A percentile compares a stretch with the other conserved stretches of the same genome.
These are phyloP conservation scores for Rhadina sibilatrix DNA, from an alignment of 2,113 vertebrate genomes.

Conservation along the genomic window DNA sequence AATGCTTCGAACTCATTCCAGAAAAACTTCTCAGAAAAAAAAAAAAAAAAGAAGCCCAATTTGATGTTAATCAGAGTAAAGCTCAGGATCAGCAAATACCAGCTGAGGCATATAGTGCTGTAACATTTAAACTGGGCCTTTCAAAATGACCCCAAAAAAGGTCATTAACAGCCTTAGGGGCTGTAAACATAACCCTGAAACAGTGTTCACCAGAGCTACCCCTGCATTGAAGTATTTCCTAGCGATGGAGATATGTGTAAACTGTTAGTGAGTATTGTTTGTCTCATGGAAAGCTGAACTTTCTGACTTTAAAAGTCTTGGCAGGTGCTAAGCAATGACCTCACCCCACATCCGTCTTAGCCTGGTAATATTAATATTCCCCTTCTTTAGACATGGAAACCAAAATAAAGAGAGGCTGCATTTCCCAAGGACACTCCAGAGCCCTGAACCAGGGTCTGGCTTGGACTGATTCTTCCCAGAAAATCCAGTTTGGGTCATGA, in stretches of 20 bases:
- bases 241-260: not conserved
- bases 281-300: conserved; percentile 19
- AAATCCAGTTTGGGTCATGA: not conserved
- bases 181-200: not conserved
- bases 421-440: not conserved
- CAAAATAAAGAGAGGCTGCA: conserved; percentile 2
- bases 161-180: not conserved
- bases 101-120: not conserved
- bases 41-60: not conserved
- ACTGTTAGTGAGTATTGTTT: conserved; percentile 4
- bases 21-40: not conserved
- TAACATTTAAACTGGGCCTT: not conserved
- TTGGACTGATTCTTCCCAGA: not conserved
- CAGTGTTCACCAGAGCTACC: not conserved
- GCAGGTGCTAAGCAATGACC: conserved; percentile 38
- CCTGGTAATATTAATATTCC: conserved; percentile 7
- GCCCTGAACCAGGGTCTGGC: not conserved
- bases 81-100: not conserved
- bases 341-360: not conserved
- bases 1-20: not conserved
- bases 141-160: not conserved
- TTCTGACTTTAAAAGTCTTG: conserved; percentile 29
- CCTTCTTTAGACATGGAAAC: conserved; percentile 8
- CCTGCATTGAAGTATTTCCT: not conserved
- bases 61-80: not conserved